Percentiles rank a stretch among this genome's conserved stretches.
These are phyloP conservation scores for Junco hyemalis DNA, from an alignment of 2,113 vertebrate species.

Conservation along the genomic window DNA sequence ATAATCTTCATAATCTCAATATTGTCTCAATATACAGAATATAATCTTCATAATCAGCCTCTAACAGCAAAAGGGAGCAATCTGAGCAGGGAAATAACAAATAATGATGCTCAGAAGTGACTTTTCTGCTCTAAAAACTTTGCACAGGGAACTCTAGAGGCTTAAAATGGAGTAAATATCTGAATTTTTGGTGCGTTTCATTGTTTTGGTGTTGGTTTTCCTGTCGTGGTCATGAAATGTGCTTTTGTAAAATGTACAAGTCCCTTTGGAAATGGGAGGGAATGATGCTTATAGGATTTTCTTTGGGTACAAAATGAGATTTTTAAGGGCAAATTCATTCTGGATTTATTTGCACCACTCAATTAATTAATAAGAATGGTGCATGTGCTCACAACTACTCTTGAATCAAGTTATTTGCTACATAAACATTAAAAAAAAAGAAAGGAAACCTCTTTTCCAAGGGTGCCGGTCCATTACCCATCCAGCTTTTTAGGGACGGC, in stretches of 20 bases:
- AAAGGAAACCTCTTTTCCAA: neutral
- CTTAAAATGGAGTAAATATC: neutral
- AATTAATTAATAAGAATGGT: neutral
- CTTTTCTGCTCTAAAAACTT: neutral
- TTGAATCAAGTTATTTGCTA: neutral
- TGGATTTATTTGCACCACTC: neutral
- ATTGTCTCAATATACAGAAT: neutral
- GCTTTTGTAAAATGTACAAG: neutral
- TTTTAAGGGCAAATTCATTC: neutral
- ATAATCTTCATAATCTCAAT: neutral
- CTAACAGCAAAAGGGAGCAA: neutral
- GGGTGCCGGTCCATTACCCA: too few relatives aligned
- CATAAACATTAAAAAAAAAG: neutral
- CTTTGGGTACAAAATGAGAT: accelerated
- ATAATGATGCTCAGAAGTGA: neutral
- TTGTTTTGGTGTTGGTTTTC: neutral
- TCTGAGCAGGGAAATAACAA: neutral
- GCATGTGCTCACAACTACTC: neutral
- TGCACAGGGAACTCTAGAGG: neutral
- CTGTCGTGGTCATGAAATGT: accelerated
- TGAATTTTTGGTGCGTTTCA: neutral
- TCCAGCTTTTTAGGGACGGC: neutral
- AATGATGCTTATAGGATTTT: neutral
- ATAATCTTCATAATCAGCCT: neutral
- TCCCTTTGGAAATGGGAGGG: neutral